These are phyloP conservation scores for Hepsetus odoe DNA, from an alignment of 2,113 vertebrate genomes.

Conservation along the genomic window DNA sequence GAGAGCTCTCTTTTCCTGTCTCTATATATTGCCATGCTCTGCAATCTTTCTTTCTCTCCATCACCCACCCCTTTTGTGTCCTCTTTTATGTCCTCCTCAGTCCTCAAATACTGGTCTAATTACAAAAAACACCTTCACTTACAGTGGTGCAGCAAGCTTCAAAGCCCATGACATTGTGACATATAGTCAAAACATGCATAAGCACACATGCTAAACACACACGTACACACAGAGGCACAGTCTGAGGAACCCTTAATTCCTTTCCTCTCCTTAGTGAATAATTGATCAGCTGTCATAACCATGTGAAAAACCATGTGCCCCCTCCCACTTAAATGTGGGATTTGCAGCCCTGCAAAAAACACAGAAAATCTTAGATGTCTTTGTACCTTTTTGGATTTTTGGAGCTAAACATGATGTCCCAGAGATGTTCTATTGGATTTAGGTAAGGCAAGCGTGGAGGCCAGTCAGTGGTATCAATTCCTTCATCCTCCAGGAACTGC, in stretches of 20 bases:
- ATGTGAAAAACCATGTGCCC: constrained; percentile 13
- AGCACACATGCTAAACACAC: background rate
- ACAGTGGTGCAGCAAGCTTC: background rate
- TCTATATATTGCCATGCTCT: background rate
- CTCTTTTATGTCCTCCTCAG: background rate
- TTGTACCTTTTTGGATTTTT: too few relatives aligned
- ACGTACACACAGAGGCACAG: background rate
- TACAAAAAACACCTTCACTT: background rate
- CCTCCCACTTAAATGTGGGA: constrained; percentile 34
- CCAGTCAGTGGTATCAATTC: too few relatives aligned
- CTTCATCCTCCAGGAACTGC: too few relatives aligned
- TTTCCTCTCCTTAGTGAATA: constrained; percentile 32
- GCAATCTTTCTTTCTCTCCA: background rate
- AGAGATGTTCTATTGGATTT: too few relatives aligned
- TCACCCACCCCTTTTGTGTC: background rate
- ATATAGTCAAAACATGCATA: background rate
- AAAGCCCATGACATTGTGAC: constrained; percentile 1
- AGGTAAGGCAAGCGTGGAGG: too few relatives aligned
- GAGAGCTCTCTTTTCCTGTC: background rate
- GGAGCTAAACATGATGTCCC: too few relatives aligned
- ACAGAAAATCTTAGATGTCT: too few relatives aligned
- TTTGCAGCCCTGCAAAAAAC: too few relatives aligned
- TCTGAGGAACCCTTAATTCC: background rate
- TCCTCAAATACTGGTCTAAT: constrained; percentile 1
- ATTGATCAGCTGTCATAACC: constrained; percentile 35